phyloP scores from a whole-genome alignment of 2,888 invertebrate species.

The Nesidiocoris tenuis region DNA sequence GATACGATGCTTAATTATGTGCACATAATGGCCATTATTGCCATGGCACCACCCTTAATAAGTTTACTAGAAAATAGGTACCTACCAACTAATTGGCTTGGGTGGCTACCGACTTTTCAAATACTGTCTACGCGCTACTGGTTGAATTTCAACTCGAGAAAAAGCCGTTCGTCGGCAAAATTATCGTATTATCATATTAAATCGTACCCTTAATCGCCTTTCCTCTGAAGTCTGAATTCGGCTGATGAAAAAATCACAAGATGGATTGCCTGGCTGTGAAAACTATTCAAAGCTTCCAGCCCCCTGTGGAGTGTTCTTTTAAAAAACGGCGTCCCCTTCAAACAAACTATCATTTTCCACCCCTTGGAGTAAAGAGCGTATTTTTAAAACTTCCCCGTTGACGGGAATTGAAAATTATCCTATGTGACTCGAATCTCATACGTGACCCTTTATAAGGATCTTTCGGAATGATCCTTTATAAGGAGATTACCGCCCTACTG shows the following conservation, averaged over 20 bases:
- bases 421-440: neutral
- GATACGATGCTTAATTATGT: too few relatives aligned
- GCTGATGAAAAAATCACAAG: neutral
- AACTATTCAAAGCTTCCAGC: neutral
- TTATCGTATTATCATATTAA: too few relatives aligned
- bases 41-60: too few relatives aligned
- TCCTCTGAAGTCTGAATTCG: neutral
- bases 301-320: neutral
- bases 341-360: neutral
- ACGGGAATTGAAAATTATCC: neutral
- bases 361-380: neutral
- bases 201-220: too few relatives aligned
- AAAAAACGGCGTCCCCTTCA: neutral
- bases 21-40: too few relatives aligned
- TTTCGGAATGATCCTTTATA: too few relatives aligned
- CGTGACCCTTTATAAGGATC: neutral
- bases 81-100: too few relatives aligned
- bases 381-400: neutral
- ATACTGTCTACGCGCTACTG: too few relatives aligned
- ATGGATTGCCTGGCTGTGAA: neutral
- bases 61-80: too few relatives aligned
- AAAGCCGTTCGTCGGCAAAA: too few relatives aligned
- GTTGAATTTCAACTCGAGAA: too few relatives aligned
- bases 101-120: too few relatives aligned
- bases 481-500: neutral